Base-by-base conservation (phyloP, 2,888 invertebrate genomes). In the Drosophila leonis region DNA sequence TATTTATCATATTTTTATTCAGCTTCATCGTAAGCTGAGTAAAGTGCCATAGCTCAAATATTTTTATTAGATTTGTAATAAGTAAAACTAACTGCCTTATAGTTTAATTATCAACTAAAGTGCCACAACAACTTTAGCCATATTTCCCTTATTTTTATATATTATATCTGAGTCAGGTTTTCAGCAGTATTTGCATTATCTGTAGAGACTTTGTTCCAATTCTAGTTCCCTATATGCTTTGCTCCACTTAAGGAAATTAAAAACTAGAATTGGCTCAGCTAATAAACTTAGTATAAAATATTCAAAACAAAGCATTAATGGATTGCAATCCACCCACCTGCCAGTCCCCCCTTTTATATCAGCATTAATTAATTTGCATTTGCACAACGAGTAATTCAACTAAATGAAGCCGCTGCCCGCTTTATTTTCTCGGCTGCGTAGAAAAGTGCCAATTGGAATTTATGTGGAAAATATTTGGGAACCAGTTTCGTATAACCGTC, bases 401-500 rank as follows among this genome's bases (percentile, higher is more conserved):
- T 73, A 63, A 63, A 46, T 56, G 24, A 24, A 35, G n/a, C 42
- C 31, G 7, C 65, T 13, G 10, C 39, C 7, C 13, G 9, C n/a
- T 27, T 27, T 1, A 48, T 29, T 29, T 46, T 13, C 46, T 13
- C 24, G 41, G 49, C 56, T 10, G 18, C 10, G 42, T 54, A 35
- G 59, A 56, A 60, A 74, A 65, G 51, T 44, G 55, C 4, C 62
- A 57, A 69, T 57, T 49, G 55, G 12, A 66, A 44, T 60, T 65
- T 44, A 46, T 68, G 72, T 83, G 60, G 52, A 78, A 80, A 88
- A 49, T 62, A 77, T 78, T 66, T 46, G 56, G 49, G 57, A 83
- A 86, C 89, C 83, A 72, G 89, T 83, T 83, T 80, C 37, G n/a
- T 55, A 46, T 15, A 9, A 13, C 51, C 13, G n/a, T 15, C 31